Evolutionary conservation across 1,140 invertebrate genomes (phyloP).

Genomic region (Drosophila sp.): DNA sequence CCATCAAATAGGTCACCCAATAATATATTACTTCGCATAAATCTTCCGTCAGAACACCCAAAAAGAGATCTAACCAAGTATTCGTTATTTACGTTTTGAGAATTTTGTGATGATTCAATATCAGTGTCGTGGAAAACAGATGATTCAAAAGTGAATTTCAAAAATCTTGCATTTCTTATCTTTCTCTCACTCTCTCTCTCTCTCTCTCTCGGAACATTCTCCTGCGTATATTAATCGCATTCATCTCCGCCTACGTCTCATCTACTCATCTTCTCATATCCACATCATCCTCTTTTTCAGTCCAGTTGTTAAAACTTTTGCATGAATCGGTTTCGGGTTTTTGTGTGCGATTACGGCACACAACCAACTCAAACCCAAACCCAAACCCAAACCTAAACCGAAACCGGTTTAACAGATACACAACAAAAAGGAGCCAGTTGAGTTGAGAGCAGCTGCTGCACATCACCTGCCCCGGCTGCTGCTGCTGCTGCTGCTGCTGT

Average conservation of each 20-base stretch:
- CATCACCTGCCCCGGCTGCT: conserved; percentile 30
- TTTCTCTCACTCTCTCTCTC: background rate
- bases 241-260: background rate
- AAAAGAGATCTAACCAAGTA: too few species aligned
- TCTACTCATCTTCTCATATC: background rate
- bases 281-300: conserved; percentile 10
- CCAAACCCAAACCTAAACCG: conserved; percentile 10
- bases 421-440: conserved; percentile 26
- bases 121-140: too few species aligned
- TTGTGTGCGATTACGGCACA: conserved; percentile 23
- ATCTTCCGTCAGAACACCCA: too few species aligned
- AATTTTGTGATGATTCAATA: too few species aligned
- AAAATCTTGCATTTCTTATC: background rate
- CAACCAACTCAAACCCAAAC: background rate
- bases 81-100: too few species aligned
- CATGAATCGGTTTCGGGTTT: conserved; percentile 35
- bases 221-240: background rate
- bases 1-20: too few species aligned
- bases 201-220: too few species aligned
- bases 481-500: background rate
- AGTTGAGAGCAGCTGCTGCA: conserved; percentile 46
- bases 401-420: conserved; percentile 36
- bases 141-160: conserved; percentile 12
- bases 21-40: too few species aligned
- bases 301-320: conserved; percentile 17